Percentiles rank a stretch among this genome's conserved stretches.
phyloP scores from a whole-genome alignment of 2,113 vertebrate species.

The Ptilorrhoa leucosticta region DNA sequence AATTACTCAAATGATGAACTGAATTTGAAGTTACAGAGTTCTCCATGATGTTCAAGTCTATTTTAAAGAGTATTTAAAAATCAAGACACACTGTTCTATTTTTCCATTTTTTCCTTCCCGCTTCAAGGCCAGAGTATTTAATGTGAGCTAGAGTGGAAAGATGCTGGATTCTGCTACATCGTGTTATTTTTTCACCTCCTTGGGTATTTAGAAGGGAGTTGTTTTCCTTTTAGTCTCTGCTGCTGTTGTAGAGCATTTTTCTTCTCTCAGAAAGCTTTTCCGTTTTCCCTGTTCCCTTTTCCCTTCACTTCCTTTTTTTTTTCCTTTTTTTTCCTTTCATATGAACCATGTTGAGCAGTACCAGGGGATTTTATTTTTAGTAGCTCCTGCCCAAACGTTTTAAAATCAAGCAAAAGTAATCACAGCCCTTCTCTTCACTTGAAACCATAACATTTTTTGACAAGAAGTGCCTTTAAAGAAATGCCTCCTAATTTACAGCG shows the following conservation, averaged over 20 bases:
- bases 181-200: not conserved
- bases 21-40: not conserved
- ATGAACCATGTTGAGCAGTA: not conserved
- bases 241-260: not conserved
- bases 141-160: not conserved
- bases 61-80: not conserved
- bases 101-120: not conserved
- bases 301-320: not conserved
- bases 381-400: not conserved
- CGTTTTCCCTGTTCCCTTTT: not conserved
- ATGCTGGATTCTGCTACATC: not conserved
- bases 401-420: not conserved
- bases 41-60: not conserved
- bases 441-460: conserved; percentile 42
- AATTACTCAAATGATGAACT: not conserved
- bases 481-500: not conserved
- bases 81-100: not conserved
- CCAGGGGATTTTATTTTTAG: not conserved
- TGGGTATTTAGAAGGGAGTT: not conserved
- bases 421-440: not conserved
- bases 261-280: not conserved
- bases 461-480: conserved; percentile 23
- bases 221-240: not conserved
- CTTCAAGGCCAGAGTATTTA: not conserved
- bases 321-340: not conserved